Conservation (phyloP, 2,113 vertebrate genomes). For the Oenanthe melanoleuca region DNA sequence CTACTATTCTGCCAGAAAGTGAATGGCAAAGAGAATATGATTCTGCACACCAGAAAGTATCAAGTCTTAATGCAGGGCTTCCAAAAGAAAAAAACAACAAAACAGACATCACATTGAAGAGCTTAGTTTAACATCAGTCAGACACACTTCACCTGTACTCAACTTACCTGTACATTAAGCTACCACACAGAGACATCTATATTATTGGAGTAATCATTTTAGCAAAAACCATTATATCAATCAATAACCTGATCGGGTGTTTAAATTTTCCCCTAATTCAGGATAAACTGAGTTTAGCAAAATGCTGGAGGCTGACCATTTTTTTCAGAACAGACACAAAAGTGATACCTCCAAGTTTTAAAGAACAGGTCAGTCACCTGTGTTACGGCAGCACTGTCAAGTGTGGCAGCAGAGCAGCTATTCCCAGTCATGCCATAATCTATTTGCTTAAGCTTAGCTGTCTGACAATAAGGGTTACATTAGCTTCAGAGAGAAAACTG, state of each 20-base stretch:
- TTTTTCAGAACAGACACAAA: neutral
- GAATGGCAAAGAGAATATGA: neutral
- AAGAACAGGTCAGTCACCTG: fast-evolving
- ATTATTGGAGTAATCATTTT: neutral
- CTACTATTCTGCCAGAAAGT: neutral
- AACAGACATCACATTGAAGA: neutral
- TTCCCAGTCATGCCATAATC: neutral
- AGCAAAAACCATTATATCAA: neutral
- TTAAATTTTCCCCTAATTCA: neutral
- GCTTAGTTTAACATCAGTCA: neutral
- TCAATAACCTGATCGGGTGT: neutral
- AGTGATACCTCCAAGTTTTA: neutral
- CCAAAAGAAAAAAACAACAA: neutral
- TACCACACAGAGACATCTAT: neutral
- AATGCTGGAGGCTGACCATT: neutral
- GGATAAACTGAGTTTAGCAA: neutral
- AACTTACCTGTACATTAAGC: neutral
- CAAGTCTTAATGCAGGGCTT: neutral
- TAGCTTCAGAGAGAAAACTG: neutral
- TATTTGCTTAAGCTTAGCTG: neutral
- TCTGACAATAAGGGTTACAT: neutral
- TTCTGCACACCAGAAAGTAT: neutral
- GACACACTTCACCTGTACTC: neutral
- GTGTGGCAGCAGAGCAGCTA: neutral
- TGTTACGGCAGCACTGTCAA: neutral